Evolutionary conservation across 2,888 invertebrate genomes (phyloP).

Genomic region (Tricholauxania praeusta): DNA sequence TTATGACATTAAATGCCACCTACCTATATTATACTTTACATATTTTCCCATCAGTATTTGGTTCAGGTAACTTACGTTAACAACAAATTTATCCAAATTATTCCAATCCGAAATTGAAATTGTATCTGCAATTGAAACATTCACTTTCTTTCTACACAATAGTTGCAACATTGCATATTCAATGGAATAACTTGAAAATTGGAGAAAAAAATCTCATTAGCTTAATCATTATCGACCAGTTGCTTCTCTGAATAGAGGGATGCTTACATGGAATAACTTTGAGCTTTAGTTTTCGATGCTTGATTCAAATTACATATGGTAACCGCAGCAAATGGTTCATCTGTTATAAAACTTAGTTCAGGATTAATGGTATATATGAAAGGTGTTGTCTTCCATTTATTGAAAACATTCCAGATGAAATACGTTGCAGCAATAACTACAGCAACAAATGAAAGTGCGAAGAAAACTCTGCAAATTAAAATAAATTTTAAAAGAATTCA

Average conservation of each 20-base stretch:
- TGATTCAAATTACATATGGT: constrained; percentile 89
- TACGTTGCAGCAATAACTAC: constrained; percentile 77
- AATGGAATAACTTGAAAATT: constrained; percentile 47
- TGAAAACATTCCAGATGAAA: constrained; percentile 79
- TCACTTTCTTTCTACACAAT: constrained; percentile 54
- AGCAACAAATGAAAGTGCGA: constrained; percentile 75
- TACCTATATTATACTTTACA: no score
- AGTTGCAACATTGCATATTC: constrained; percentile 58
- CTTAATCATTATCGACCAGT: background rate
- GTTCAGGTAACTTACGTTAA: constrained; percentile 49
- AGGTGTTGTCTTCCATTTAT: constrained; percentile 79
- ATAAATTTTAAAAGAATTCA: background rate
- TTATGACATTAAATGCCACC: no score
- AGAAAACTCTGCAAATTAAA: constrained; percentile 70
- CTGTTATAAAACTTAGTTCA: constrained; percentile 74
- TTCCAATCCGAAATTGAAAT: constrained; percentile 52
- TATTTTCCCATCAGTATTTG: no score
- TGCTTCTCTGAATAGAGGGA: background rate
- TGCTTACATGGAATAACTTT: constrained; percentile 56
- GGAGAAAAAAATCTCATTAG: background rate
- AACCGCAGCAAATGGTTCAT: constrained; percentile 85
- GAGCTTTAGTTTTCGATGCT: constrained; percentile 74
- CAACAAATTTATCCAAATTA: constrained; percentile 54
- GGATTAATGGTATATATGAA: constrained; percentile 84
- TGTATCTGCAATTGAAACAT: constrained; percentile 42